Evolutionary conservation across 1,140 invertebrate genomes (phyloP).

Genomic region (Trinorchestia longiramus): DNA sequence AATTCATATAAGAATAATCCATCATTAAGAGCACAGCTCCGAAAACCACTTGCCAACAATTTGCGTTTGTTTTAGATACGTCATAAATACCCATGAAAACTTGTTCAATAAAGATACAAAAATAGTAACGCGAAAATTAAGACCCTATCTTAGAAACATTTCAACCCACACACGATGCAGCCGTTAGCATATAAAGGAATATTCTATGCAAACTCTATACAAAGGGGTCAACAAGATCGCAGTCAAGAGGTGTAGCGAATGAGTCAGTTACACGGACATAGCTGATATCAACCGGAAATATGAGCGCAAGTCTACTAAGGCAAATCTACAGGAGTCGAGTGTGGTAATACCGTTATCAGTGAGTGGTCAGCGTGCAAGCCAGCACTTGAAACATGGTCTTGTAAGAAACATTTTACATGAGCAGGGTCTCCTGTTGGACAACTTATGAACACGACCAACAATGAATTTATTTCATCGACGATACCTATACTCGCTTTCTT

Average conservation of each 20-base stretch:
- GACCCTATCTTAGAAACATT: no score
- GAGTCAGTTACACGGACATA: background rate
- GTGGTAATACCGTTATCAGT: background rate
- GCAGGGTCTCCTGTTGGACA: background rate
- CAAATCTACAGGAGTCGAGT: background rate
- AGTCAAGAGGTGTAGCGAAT: background rate
- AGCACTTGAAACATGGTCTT: background rate
- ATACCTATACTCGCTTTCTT: background rate
- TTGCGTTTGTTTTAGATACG: no score
- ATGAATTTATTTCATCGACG: background rate
- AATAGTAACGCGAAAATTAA: no score
- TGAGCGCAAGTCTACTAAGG: background rate
- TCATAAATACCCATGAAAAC: no score
- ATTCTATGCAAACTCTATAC: background rate
- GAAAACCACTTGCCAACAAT: no score
- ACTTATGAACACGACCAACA: background rate
- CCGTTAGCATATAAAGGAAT: background rate
- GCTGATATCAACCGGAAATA: background rate
- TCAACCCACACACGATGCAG: background rate
- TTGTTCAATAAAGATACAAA: no score
- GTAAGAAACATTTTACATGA: background rate
- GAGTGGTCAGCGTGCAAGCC: background rate
- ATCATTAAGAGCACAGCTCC: no score
- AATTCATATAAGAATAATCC: no score
- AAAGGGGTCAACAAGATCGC: background rate